Evolutionary conservation across 2,113 vertebrate species (phyloP).

Genomic region (Elgaria multicarinata): DNA sequence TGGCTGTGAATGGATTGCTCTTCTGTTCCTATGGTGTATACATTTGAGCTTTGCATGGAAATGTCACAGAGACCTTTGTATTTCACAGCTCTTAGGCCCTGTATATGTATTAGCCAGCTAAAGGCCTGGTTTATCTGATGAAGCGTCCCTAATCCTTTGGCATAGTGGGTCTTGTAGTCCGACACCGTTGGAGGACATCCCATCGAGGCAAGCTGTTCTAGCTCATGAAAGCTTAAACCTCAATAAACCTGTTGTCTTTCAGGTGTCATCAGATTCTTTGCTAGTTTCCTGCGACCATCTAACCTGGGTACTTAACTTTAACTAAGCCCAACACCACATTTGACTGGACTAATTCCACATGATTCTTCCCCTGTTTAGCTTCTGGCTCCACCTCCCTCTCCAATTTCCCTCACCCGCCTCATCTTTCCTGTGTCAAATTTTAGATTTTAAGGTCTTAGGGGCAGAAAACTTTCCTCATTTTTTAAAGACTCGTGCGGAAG

Average conservation of each 20-base stretch:
- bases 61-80: neutral
- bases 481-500: neutral
- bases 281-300: neutral
- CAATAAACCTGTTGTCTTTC: neutral
- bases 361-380: neutral
- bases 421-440: neutral
- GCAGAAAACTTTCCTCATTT: neutral
- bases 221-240: neutral
- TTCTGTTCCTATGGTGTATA: neutral
- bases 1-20: neutral
- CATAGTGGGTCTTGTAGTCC: no score
- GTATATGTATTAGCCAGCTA: no score
- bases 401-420: neutral
- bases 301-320: neutral
- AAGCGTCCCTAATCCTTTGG: no score
- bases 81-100: neutral
- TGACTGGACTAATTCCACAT: neutral
- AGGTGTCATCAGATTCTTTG: neutral
- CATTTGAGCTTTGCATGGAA: neutral
- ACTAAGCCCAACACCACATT: neutral
- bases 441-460: neutral
- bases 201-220: neutral
- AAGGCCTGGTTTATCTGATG: no score
- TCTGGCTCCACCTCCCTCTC: neutral
- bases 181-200: no score